A percentile compares a stretch with the other conserved stretches of the same genome.
phyloP scores from a whole-genome alignment of 2,888 invertebrate species.

The Polymixis lichenea region DNA sequence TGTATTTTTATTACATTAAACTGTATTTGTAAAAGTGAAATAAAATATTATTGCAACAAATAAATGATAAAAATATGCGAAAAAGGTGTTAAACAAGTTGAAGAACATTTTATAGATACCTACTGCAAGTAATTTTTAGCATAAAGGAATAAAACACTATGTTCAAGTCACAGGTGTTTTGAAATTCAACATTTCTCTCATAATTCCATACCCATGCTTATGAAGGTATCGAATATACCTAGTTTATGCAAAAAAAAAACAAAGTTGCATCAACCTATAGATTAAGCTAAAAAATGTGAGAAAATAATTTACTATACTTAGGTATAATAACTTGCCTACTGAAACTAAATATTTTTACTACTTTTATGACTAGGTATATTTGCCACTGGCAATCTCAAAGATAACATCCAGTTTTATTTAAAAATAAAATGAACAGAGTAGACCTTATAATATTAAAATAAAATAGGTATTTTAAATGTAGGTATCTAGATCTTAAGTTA shows the following conservation, averaged over 20 bases:
- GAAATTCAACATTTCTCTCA: neutral
- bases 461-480: neutral
- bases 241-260: neutral
- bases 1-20: constrained; percentile 1
- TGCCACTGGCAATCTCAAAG: constrained; percentile 20
- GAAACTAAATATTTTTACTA: neutral
- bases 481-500: neutral
- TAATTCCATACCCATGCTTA: neutral
- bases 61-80: neutral
- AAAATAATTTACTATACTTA: neutral
- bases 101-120: constrained; percentile 1
- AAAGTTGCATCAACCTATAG: neutral
- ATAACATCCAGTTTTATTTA: neutral
- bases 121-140: neutral
- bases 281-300: neutral
- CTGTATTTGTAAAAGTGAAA: neutral
- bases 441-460: too few relatives aligned
- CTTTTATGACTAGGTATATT: neutral
- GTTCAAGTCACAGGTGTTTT: neutral
- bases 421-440: too few relatives aligned
- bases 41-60: neutral
- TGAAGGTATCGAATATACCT: neutral
- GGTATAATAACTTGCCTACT: too few relatives aligned
- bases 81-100: neutral
- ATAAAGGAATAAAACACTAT: neutral